A percentile compares a stretch with the other conserved stretches of the same genome.
phyloP scores from a whole-genome alignment of 2,797 vertebrate species.

The Apogon talboti region DNA sequence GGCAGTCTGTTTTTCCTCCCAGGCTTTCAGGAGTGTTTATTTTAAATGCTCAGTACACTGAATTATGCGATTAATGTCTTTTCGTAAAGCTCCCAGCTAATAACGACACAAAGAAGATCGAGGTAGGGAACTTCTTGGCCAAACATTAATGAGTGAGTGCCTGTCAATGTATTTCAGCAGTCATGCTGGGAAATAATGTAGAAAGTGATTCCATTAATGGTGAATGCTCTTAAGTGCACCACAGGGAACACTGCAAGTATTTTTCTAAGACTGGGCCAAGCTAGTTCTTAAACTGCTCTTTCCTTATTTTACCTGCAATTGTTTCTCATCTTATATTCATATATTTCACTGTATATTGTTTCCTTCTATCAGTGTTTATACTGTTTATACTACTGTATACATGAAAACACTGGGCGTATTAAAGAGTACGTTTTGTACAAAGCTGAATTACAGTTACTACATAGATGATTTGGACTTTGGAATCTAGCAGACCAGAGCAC shows the following conservation, averaged over 20 bases:
- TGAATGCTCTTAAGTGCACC: background rate
- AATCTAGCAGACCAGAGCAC: too few species aligned
- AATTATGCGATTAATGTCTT: background rate
- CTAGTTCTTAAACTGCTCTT: background rate
- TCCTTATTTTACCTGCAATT: too few species aligned
- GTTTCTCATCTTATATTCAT: background rate
- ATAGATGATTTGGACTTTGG: too few species aligned
- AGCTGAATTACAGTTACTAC: too few species aligned
- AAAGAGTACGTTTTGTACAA: too few species aligned
- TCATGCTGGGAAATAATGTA: conserved; percentile 9
- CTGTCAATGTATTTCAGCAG: conserved; percentile 6
- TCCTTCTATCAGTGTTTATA: too few species aligned
- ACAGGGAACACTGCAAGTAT: background rate
- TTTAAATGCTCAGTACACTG: background rate
- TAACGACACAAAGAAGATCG: conserved; percentile 3
- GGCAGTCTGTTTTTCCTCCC: background rate
- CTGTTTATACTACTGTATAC: too few species aligned
- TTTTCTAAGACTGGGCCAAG: background rate
- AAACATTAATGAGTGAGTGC: background rate
- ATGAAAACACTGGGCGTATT: too few species aligned
- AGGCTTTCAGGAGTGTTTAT: conserved; percentile 1
- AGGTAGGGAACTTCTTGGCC: background rate
- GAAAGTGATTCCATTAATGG: background rate
- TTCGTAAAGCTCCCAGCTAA: conserved; percentile 24
- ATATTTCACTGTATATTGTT: background rate